phyloP scores from a whole-genome alignment of 2,888 invertebrate genomes.

The Phortica magna region DNA sequence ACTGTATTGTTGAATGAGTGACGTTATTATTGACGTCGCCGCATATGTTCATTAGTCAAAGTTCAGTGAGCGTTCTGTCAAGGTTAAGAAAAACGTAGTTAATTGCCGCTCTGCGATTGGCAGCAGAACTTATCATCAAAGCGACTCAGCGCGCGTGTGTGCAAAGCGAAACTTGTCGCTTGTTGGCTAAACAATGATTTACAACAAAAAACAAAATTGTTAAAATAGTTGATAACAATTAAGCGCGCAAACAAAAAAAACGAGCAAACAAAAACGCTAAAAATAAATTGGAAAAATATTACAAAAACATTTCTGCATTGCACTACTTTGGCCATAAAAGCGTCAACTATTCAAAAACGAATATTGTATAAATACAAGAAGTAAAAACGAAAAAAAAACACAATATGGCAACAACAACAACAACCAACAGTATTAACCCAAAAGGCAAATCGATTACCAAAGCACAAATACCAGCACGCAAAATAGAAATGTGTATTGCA shows the following conservation, averaged over 20 bases:
- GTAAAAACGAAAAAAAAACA: not conserved
- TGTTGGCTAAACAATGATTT: not conserved
- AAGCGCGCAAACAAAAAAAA: not conserved
- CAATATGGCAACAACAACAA: not conserved
- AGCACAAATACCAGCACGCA: constrained; percentile 39
- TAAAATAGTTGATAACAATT: constrained; percentile 2
- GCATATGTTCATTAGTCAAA: not conserved
- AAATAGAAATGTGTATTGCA: constrained; percentile 50
- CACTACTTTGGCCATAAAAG: not conserved
- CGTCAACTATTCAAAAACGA: too few relatives aligned
- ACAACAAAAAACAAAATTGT: not conserved
- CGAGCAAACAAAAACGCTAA: constrained; percentile 11
- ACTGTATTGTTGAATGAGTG: not conserved
- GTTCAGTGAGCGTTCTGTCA: constrained; percentile 4
- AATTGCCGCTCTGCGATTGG: not conserved
- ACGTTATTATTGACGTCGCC: constrained; percentile 5
- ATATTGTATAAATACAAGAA: not conserved
- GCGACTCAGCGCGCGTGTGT: constrained; percentile 2
- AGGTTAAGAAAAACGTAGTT: not conserved
- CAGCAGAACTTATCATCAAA: not conserved
- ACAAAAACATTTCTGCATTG: not conserved
- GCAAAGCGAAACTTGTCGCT: not conserved
- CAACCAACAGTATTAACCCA: constrained; percentile 11
- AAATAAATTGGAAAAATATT: not conserved
- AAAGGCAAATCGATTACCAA: constrained; percentile 29